These are phyloP conservation scores for Trichomalopsis sarcophagae DNA, from an alignment of 1,140 invertebrate genomes.

Conservation along the genomic window DNA sequence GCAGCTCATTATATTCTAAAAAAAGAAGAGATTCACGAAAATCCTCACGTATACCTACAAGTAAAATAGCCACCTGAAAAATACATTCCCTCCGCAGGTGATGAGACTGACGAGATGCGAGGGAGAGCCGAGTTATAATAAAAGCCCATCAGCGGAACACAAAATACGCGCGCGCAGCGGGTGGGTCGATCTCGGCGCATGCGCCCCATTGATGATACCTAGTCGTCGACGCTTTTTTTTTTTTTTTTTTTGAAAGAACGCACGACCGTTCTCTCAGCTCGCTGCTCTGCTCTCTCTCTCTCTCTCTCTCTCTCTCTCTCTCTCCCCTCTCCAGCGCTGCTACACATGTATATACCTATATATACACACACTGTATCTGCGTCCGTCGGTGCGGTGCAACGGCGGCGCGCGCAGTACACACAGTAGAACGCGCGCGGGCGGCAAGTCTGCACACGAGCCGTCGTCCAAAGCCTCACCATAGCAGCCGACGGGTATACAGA, in stretches of 20 bases:
- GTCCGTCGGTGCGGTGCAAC: background rate
- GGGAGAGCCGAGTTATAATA: no score
- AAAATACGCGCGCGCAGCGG: background rate
- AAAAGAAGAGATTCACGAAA: background rate
- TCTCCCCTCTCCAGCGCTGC: no score
- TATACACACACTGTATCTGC: background rate
- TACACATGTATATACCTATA: no score
- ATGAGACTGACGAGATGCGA: no score
- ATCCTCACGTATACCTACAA: background rate
- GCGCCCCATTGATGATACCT: no score
- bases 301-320: no score
- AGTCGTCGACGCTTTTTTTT: no score
- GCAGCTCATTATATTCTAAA: background rate
- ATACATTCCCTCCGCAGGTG: no score
- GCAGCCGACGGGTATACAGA: background rate
- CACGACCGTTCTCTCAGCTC: no score
- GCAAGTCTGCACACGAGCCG: background rate
- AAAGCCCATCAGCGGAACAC: background rate
- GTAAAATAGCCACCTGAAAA: background rate
- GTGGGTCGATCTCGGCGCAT: background rate
- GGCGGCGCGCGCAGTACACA: background rate
- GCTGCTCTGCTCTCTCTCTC: no score
- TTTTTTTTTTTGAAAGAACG: no score
- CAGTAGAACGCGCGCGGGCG: background rate
- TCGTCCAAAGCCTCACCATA: background rate